Conservation (phyloP, 1,140 invertebrate genomes). For the Meloidogyne floridensis region DNA sequence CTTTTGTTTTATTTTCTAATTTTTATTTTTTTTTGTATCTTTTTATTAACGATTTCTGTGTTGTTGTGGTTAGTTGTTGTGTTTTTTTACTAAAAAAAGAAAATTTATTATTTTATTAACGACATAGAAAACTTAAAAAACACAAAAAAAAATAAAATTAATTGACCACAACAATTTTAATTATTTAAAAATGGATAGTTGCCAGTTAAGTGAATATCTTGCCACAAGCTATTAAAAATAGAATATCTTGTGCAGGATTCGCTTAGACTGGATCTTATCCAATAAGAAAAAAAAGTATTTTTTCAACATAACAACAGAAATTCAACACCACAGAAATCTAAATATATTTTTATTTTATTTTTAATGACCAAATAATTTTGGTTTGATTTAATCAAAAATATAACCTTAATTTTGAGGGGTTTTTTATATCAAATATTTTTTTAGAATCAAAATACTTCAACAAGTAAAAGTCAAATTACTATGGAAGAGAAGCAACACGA, state of each 20-base stretch:
- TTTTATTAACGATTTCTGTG: neutral
- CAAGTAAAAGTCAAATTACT: no score
- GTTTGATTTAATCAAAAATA: no score
- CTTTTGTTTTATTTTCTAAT: neutral
- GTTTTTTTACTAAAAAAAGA: conserved; percentile 1
- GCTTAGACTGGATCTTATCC: conserved; percentile 36
- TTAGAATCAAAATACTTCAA: no score
- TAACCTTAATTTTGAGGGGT: no score
- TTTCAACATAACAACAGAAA: no score
- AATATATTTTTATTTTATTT: no score
- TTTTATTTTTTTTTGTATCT: no score
- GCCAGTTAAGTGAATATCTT: conserved; percentile 49
- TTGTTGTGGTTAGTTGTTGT: neutral
- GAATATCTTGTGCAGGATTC: conserved; percentile 47
- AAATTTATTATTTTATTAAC: conserved; percentile 5
- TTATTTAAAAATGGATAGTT: neutral
- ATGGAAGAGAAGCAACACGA: no score
- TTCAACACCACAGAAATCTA: no score
- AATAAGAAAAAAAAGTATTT: neutral
- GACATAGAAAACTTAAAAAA: neutral
- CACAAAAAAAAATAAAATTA: no score
- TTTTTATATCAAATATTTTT: no score
- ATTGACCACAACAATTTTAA: neutral
- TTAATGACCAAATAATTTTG: no score
- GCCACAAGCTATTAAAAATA: conserved; percentile 45